Percentiles rank a stretch among this genome's conserved stretches.
Conservation (phyloP, 2,797 vertebrate genomes). For the Danionella dracula region DNA sequence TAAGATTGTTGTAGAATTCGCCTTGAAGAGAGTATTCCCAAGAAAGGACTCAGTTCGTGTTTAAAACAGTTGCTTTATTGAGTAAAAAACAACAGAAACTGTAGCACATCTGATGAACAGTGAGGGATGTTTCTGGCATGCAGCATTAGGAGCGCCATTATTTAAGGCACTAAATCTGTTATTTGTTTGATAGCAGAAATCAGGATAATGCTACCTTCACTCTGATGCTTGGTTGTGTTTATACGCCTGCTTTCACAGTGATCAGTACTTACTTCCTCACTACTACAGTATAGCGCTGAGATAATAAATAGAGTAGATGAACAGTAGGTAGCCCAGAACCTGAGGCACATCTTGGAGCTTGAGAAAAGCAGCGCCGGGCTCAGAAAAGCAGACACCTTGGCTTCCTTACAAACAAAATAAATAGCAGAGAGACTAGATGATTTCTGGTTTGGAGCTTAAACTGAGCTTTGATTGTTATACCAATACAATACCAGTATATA, state of each 20-base stretch:
- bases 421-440: conserved; percentile 14
- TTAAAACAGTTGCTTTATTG: conserved; percentile 31
- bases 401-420: conserved; percentile 1
- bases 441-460: neutral
- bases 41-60: conserved; percentile 14
- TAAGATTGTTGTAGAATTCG: no score
- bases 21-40: no score
- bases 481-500: conserved; percentile 3
- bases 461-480: neutral
- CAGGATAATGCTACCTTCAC: conserved; percentile 11
- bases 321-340: conserved; percentile 9
- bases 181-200: conserved; percentile 27
- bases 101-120: conserved; percentile 1
- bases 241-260: no score
- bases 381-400: neutral
- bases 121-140: conserved; percentile 25
- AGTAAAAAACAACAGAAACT: conserved; percentile 2
- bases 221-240: no score
- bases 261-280: conserved; percentile 20
- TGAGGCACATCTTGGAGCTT: conserved; percentile 34
- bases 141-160: conserved; percentile 69
- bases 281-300: neutral
- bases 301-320: conserved; percentile 18
- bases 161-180: conserved; percentile 95
- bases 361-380: conserved; percentile 19